A percentile compares a stretch with the other conserved stretches of the same genome.
Conservation (phyloP, 2,888 invertebrate species). For the Xylota sylvarum region DNA sequence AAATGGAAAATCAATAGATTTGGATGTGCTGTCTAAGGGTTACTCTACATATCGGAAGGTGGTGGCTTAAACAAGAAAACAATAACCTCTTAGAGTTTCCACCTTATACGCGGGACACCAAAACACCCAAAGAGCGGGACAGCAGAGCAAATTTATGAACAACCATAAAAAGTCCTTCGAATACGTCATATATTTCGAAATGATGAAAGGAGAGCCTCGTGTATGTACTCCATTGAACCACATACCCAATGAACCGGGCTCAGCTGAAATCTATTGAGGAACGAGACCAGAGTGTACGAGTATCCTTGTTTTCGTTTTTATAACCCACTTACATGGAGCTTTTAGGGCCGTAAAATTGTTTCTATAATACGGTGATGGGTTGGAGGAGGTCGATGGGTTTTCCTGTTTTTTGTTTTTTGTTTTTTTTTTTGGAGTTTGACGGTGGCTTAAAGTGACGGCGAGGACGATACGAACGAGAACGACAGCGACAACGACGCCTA, state of each 20-base stretch:
- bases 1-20: constrained; percentile 68
- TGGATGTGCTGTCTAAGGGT: constrained; percentile 43
- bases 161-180: constrained; percentile 69
- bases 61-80: constrained; percentile 58
- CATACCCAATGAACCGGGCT: constrained; percentile 59
- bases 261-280: constrained; percentile 69
- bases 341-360: constrained; percentile 71
- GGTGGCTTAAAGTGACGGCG: constrained; percentile 52
- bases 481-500: constrained; percentile 63
- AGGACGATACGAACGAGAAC: constrained; percentile 35
- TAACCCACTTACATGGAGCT: constrained; percentile 76
- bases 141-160: constrained; percentile 67
- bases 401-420: neutral
- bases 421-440: constrained; percentile 15
- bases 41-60: constrained; percentile 25
- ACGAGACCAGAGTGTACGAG: constrained; percentile 41
- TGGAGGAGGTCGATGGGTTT: constrained; percentile 1
- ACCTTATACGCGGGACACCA: constrained; percentile 22
- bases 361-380: constrained; percentile 35
- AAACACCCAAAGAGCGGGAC: constrained; percentile 3
- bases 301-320: constrained; percentile 76
- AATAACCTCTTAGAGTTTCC: constrained; percentile 61
- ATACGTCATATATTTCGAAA: constrained; percentile 59
- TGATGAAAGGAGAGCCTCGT: constrained; percentile 53
- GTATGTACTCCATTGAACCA: constrained; percentile 54